phyloP scores from a whole-genome alignment of 2,888 invertebrate genomes.

The Junonia oenone region DNA sequence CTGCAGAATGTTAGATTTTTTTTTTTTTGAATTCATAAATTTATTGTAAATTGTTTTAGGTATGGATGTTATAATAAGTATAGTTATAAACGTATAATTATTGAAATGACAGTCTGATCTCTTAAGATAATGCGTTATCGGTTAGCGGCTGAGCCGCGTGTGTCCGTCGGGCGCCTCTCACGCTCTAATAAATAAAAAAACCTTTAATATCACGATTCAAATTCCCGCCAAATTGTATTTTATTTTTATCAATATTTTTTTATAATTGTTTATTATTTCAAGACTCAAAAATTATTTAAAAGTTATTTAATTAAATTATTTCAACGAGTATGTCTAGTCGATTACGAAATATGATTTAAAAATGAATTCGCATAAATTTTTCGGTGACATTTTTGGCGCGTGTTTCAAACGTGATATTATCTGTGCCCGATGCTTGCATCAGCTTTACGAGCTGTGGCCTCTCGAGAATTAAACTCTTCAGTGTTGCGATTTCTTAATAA shows the following conservation, averaged over 20 bases:
- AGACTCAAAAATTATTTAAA: not conserved
- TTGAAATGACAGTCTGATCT: slow-evolving; percentile 76
- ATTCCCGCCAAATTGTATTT: slow-evolving; percentile 22
- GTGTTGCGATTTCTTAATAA: slow-evolving; percentile 6
- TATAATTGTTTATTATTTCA: not conserved
- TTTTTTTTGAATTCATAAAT: slow-evolving; percentile 39
- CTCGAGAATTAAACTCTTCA: slow-evolving; percentile 13
- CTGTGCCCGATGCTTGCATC: slow-evolving; percentile 39
- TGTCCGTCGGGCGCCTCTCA: slow-evolving; percentile 41
- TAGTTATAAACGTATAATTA: slow-evolving; percentile 74
- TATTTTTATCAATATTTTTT: not conserved
- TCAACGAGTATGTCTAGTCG: slow-evolving; percentile 28
- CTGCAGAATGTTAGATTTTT: slow-evolving; percentile 36
- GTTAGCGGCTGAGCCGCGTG: slow-evolving; percentile 40
- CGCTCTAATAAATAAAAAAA: slow-evolving; percentile 18
- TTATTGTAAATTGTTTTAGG: slow-evolving; percentile 73
- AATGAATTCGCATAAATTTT: slow-evolving; percentile 3
- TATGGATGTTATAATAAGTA: slow-evolving; percentile 68
- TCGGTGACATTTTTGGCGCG: slow-evolving; percentile 19
- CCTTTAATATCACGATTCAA: slow-evolving; percentile 21
- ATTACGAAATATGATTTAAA: slow-evolving; percentile 8
- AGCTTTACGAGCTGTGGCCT: slow-evolving; percentile 30
- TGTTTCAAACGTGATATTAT: slow-evolving; percentile 15
- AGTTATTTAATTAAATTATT: slow-evolving; percentile 5
- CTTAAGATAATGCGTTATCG: slow-evolving; percentile 62